Evolutionary conservation across 1,140 invertebrate genomes (phyloP), one percentile per base, ranked within the genome.

Genomic region (Branchinecta lynchi): DNA sequence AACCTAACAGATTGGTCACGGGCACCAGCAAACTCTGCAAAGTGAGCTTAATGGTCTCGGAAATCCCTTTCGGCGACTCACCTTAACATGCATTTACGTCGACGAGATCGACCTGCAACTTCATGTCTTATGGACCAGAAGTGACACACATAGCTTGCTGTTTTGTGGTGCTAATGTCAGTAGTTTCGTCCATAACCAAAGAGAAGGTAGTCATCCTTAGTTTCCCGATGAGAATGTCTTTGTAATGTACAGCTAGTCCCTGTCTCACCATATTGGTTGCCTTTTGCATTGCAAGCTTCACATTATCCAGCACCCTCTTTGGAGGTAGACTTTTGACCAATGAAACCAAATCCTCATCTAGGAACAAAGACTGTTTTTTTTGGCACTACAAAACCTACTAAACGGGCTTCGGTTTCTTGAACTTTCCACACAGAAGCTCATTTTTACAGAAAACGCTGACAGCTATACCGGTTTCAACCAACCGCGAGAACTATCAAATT

Each of bases 261-360:
- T 51, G 46, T 51, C 46, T 9, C 46, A 51, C n/a, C 9, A 51
- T 51, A 51, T 51, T 51, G 46, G 46, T 51, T 51, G 46, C 46
- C 46, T 51, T 51, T 51, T 51, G 46, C 46, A 9, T 51, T 51
- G 46, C 46, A 51, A 51, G 46, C n/a, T 51, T 51, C n/a, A 51
- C 46, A n/a, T 51, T 51, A 9, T 51, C n/a, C n/a, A 51, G 9
- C 9, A 51, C 46, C 9, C n/a, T 51, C 46, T 51, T 51, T 9
- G 9, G 9, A 9, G 46, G 46, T 51, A 51, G n/a, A 51, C 9
- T n/a, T 51, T 51, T 51, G 46, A 51, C 46, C 46, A 51, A 51
- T 51, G 46, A 51, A 51, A 51, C 46, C 46, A 9, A n/a, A 51
- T 51, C 46, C 46, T 51, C 46, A 51, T 9, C 46, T 51, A 9